These are phyloP conservation scores for Chrysodeixis includens DNA, from an alignment of 2,888 invertebrate genomes.

Conservation along the genomic window DNA sequence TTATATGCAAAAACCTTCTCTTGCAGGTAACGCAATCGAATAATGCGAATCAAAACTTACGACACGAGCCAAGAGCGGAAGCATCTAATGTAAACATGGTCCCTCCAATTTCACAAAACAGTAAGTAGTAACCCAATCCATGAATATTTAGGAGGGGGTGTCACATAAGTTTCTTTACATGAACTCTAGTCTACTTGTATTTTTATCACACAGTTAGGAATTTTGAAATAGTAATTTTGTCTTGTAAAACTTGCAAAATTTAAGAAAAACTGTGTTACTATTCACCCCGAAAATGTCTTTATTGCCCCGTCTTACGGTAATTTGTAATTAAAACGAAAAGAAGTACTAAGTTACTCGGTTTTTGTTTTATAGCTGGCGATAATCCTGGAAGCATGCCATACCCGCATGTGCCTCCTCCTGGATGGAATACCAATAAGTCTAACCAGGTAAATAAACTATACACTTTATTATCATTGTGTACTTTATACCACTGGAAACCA, in stretches of 20 bases:
- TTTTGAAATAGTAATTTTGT: too few species aligned
- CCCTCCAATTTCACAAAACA: constrained; percentile 76
- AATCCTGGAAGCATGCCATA: constrained; percentile 74
- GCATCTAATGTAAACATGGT: constrained; percentile 79
- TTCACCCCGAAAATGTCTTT: too few species aligned
- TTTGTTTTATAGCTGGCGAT: constrained; percentile 69
- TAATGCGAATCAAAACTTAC: constrained; percentile 71
- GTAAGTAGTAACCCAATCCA: too few species aligned
- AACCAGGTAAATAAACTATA: constrained; percentile 75
- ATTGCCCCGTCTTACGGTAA: too few species aligned
- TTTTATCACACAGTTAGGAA: too few species aligned
- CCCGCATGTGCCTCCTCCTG: constrained; percentile 77
- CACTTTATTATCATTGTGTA: background rate
- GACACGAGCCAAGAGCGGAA: constrained; percentile 78
- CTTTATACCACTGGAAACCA: too few species aligned
- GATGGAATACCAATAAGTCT: constrained; percentile 80
- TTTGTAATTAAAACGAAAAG: background rate
- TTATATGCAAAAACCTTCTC: background rate
- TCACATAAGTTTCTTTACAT: too few species aligned
- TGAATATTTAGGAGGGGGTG: too few species aligned
- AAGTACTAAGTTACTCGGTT: constrained; percentile 8
- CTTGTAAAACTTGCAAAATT: too few species aligned
- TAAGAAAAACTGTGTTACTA: too few species aligned
- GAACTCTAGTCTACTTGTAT: too few species aligned
- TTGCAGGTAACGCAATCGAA: constrained; percentile 71